phyloP scores from a whole-genome alignment of 2,113 vertebrate genomes.

The Austrofundulus limnaeus region DNA sequence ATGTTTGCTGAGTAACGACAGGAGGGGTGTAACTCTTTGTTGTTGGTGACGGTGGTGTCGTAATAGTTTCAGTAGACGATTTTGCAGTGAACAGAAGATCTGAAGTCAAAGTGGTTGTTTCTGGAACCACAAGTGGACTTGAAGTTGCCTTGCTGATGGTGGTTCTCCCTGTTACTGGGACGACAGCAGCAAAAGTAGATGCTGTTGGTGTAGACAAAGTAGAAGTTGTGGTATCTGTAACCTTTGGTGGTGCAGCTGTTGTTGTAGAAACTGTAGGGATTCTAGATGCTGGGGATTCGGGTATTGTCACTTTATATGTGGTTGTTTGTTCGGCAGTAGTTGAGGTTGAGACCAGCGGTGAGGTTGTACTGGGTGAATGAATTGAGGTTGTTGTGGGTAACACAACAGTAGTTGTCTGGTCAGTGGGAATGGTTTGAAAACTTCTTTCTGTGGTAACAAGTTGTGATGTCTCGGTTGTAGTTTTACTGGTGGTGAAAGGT shows the following conservation, averaged over 20 bases:
- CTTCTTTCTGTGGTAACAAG: constrained; percentile 44
- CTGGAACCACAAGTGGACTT: constrained; percentile 37
- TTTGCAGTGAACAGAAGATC: constrained; percentile 36
- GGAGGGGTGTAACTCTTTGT: constrained; percentile 26
- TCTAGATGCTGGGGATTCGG: constrained; percentile 38
- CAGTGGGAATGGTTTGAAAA: constrained; percentile 21
- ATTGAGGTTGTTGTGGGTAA: constrained; percentile 18
- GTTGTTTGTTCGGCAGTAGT: constrained; percentile 46
- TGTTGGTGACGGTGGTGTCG: constrained; percentile 25
- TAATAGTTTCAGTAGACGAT: constrained; percentile 49
- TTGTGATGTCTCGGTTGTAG: constrained; percentile 25
- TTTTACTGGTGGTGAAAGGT: constrained; percentile 51
- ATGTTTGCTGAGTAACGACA: constrained; percentile 27
- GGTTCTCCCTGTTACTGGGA: constrained; percentile 42
- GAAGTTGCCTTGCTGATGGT: constrained; percentile 41
- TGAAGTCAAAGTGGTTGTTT: constrained; percentile 41
- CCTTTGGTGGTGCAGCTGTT: constrained; percentile 18
- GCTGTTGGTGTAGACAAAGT: constrained; percentile 25
- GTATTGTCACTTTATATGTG: constrained; percentile 54
- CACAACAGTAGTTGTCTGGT: constrained; percentile 34
- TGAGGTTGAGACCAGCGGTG: constrained; percentile 47
- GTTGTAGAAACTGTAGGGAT: constrained; percentile 17
- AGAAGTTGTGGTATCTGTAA: constrained; percentile 41
- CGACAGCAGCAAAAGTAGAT: constrained; percentile 47
- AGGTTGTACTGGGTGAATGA: constrained; percentile 41